Percentiles rank a stretch among this genome's conserved stretches.
Conservation (phyloP, 2,113 vertebrate species). For the Percina caprodes region DNA sequence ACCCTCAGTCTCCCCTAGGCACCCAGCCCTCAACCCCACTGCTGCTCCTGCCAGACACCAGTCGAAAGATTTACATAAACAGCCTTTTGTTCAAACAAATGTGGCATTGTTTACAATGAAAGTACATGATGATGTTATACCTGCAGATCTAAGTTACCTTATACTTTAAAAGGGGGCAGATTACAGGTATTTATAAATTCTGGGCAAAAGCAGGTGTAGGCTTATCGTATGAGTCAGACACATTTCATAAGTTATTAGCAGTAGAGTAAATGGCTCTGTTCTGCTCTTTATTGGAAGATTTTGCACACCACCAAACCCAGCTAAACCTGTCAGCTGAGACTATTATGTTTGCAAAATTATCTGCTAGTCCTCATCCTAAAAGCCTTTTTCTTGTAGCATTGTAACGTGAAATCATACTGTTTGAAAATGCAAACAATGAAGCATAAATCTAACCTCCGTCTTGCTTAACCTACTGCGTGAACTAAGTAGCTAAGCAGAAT, state of each 20-base stretch:
- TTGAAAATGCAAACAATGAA: not conserved
- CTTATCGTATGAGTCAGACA: not conserved
- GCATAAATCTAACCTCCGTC: not conserved
- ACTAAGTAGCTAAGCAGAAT: not conserved
- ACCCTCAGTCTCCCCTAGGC: conserved; percentile 46
- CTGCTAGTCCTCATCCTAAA: no score
- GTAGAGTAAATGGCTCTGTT: not conserved
- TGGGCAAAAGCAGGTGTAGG: not conserved
- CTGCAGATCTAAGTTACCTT: not conserved
- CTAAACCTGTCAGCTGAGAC: not conserved
- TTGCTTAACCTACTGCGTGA: not conserved
- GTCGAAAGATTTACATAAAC: conserved; percentile 54
- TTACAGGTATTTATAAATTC: not conserved
- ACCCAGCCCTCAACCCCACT: conserved; percentile 42
- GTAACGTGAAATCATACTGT: no score
- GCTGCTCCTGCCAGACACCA: conserved; percentile 43
- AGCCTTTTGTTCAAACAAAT: conserved; percentile 32
- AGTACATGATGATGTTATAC: not conserved
- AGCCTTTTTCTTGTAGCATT: no score
- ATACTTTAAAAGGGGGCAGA: not conserved
- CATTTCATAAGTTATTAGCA: not conserved
- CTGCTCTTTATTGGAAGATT: not conserved
- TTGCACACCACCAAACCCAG: not conserved
- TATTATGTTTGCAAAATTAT: not conserved
- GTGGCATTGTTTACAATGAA: conserved; percentile 10